phyloP scores from a whole-genome alignment of 2,888 invertebrate species.

The Salpingus planirostris region DNA sequence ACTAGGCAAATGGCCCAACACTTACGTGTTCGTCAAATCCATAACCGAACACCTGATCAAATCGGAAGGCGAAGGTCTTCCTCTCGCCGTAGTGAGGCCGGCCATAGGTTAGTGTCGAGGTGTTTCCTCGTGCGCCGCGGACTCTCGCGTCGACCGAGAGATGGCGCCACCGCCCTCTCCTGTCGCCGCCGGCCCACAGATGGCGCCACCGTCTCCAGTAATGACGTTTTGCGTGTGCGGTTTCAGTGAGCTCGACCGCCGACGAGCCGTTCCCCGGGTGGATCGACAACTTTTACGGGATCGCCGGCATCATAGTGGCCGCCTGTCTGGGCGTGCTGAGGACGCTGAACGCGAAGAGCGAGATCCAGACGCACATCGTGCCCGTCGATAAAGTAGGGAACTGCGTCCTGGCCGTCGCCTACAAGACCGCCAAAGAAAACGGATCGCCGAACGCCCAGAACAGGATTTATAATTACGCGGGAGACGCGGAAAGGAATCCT shows the following conservation, averaged over 20 bases:
- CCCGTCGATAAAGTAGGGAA: background rate
- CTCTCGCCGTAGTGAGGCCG: slow-evolving; percentile 60
- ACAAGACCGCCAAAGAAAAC: background rate
- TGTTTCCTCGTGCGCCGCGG: too few species aligned
- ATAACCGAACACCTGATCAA: slow-evolving; percentile 56
- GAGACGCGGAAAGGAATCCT: too few species aligned
- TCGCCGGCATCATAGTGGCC: slow-evolving; percentile 19
- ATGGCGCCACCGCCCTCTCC: too few species aligned
- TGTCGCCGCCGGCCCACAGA: too few species aligned
- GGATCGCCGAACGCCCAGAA: background rate
- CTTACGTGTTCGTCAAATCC: slow-evolving; percentile 65
- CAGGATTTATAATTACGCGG: background rate
- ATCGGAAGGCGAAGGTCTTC: slow-evolving; percentile 47
- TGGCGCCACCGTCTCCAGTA: too few species aligned
- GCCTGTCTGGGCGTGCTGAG: slow-evolving; percentile 18
- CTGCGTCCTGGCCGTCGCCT: background rate
- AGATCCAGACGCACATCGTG: background rate
- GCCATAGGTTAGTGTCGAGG: slow-evolving; percentile 50
- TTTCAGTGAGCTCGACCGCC: slow-evolving; percentile 23
- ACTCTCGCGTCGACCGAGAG: too few species aligned
- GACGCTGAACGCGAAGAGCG: background rate
- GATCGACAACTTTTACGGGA: slow-evolving; percentile 37
- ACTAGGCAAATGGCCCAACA: slow-evolving; percentile 55
- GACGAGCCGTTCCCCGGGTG: slow-evolving; percentile 44
- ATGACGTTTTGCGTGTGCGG: background rate